Conservation (phyloP, 2,888 invertebrate species). For the Acanthoscelides obtectus region DNA sequence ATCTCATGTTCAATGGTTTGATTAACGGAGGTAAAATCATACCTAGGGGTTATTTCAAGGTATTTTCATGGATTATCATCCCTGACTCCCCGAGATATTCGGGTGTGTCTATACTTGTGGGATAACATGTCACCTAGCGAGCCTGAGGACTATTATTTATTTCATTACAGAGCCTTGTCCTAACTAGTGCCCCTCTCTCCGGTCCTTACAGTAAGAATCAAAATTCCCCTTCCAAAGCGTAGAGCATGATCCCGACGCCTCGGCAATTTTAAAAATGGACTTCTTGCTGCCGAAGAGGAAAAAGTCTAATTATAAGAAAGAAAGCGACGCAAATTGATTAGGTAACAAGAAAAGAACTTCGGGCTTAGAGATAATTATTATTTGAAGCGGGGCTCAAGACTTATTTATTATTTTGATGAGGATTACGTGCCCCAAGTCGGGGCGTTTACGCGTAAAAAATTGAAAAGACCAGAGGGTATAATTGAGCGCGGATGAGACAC, state of each 20-base stretch:
- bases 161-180: too few species aligned
- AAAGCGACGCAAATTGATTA: constrained; percentile 47
- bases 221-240: constrained; percentile 43
- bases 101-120: too few species aligned
- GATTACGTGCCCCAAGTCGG: constrained; percentile 27
- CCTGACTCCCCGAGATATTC: too few species aligned
- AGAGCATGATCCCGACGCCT: constrained; percentile 27
- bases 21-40: too few species aligned
- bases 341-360: constrained; percentile 45
- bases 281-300: constrained; percentile 38
- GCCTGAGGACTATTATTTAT: too few species aligned
- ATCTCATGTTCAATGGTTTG: too few species aligned
- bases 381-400: constrained; percentile 32
- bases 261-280: constrained; percentile 47
- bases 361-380: constrained; percentile 34
- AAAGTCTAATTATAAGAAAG: constrained; percentile 48
- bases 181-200: neutral
- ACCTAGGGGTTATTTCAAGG: too few species aligned
- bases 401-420: constrained; percentile 42
- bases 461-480: neutral
- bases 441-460: neutral
- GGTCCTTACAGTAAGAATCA: constrained; percentile 28
- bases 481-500: neutral
- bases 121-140: too few species aligned
- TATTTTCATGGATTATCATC: too few species aligned